A percentile compares a stretch with the other conserved stretches of the same genome.
Evolutionary conservation across 2,113 vertebrate genomes (phyloP).

Genomic region (Ranitomeya variabilis): DNA sequence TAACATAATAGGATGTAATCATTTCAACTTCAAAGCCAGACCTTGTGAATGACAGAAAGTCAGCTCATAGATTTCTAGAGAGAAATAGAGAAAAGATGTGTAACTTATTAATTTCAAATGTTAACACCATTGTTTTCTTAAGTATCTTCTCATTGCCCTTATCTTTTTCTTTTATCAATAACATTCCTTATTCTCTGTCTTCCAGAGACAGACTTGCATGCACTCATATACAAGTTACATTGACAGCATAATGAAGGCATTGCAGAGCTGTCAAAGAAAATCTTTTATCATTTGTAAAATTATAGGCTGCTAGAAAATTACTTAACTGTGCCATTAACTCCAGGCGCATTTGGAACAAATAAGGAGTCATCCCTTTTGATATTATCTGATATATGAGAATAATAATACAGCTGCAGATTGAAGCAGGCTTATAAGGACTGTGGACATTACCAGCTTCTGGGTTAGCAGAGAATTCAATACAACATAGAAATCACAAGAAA

Average conservation of each 20-base stretch:
- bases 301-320: slow-evolving; percentile 63
- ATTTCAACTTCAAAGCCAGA: slow-evolving; percentile 27
- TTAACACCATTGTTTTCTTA: slow-evolving; percentile 57
- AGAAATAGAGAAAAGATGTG: slow-evolving; percentile 33
- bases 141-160: slow-evolving; percentile 56
- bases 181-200: slow-evolving; percentile 51
- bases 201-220: slow-evolving; percentile 58
- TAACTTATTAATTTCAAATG: slow-evolving; percentile 59
- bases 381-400: slow-evolving; percentile 64
- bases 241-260: slow-evolving; percentile 64
- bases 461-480: slow-evolving; percentile 54
- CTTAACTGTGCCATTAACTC: slow-evolving; percentile 68
- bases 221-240: slow-evolving; percentile 58
- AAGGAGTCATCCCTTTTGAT: slow-evolving; percentile 63
- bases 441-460: slow-evolving; percentile 55
- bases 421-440: slow-evolving; percentile 53
- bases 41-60: slow-evolving; percentile 28
- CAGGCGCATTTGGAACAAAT: slow-evolving; percentile 68
- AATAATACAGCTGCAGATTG: slow-evolving; percentile 58
- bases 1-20: slow-evolving; percentile 35
- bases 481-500: slow-evolving; percentile 50
- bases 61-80: slow-evolving; percentile 20
- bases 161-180: slow-evolving; percentile 57
- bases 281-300: slow-evolving; percentile 64
- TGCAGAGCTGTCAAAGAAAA: slow-evolving; percentile 65